phyloP scores from a whole-genome alignment of 1,140 invertebrate species.

The Cherax destructor region DNA sequence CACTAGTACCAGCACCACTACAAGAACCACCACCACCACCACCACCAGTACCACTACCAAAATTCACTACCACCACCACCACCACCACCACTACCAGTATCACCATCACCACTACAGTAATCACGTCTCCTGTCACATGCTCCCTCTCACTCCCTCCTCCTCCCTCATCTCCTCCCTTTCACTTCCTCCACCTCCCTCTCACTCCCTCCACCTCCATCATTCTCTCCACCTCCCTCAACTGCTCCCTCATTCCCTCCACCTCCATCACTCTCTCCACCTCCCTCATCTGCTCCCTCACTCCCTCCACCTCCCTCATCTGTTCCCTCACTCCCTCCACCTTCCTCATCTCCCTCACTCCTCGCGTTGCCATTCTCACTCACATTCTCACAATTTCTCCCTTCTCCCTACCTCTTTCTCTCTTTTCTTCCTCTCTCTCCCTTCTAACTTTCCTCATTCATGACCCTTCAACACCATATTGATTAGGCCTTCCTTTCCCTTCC shows the following conservation, averaged over 20 bases:
- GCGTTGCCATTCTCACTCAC: too few relatives aligned
- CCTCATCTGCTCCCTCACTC: neutral
- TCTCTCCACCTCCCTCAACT: too few relatives aligned
- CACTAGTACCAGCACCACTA: neutral
- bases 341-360: neutral
- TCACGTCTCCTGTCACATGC: neutral
- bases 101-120: neutral
- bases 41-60: too few relatives aligned
- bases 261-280: neutral
- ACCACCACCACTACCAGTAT: neutral
- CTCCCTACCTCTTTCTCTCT: too few relatives aligned
- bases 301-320: neutral
- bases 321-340: neutral
- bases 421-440: too few relatives aligned
- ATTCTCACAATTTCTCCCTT: too few relatives aligned
- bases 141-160: neutral
- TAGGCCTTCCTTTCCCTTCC: too few relatives aligned
- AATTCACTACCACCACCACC: neutral
- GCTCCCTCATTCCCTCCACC: neutral
- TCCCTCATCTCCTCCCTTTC: neutral
- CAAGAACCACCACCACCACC: too few relatives aligned
- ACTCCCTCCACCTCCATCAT: neutral
- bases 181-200: neutral
- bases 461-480: too few relatives aligned
- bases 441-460: too few relatives aligned